These are phyloP conservation scores for Drosophila obscura DNA, from an alignment of 1,140 invertebrate genomes.

Conservation along the genomic window DNA sequence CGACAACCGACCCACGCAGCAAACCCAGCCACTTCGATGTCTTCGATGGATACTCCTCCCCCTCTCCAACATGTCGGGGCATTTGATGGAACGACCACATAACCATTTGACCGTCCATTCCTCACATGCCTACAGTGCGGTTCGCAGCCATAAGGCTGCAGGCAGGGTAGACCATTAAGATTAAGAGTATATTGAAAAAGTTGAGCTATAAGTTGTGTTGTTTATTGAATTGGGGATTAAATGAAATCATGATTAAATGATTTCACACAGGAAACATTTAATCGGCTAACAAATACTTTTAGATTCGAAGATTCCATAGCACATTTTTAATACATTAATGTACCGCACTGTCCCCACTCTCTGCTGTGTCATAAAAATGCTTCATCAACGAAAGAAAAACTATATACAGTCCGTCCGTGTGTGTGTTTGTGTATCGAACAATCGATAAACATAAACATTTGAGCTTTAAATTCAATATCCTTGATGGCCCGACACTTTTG, in stretches of 20 bases:
- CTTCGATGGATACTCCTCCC: neutral
- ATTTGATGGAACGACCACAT: slow-evolving; percentile 43
- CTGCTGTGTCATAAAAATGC: slow-evolving; percentile 37
- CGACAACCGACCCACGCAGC: no score
- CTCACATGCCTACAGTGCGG: slow-evolving; percentile 22
- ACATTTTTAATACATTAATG: neutral
- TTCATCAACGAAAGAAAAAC: slow-evolving; percentile 22
- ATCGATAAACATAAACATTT: slow-evolving; percentile 61
- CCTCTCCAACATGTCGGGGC: no score
- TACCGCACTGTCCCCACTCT: no score
- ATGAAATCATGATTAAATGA: no score
- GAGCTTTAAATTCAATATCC: slow-evolving; percentile 53
- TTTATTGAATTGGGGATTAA: no score
- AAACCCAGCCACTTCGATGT: neutral
- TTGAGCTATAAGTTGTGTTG: no score
- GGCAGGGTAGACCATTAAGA: no score
- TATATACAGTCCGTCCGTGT: slow-evolving; percentile 6
- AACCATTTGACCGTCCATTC: slow-evolving; percentile 24
- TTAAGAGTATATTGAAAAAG: no score
- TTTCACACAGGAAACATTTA: no score
- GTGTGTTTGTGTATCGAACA: slow-evolving; percentile 9
- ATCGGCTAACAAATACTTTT: no score
- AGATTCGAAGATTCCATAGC: no score
- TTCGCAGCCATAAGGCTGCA: no score
- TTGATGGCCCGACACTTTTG: slow-evolving; percentile 35